These are phyloP conservation scores for Chesias legatella DNA, from an alignment of 2,888 invertebrate genomes.

Conservation along the genomic window DNA sequence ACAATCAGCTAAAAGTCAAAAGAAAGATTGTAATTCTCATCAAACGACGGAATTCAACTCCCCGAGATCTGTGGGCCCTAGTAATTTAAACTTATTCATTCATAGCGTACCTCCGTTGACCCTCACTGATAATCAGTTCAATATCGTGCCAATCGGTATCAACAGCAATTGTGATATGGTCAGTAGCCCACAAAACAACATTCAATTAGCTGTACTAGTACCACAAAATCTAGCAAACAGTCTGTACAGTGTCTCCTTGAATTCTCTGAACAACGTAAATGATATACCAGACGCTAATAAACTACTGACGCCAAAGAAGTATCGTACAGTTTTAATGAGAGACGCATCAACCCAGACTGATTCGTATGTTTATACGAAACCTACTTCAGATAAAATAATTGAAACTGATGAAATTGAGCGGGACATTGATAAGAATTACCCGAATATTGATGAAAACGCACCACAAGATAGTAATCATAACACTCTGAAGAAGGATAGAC, in stretches of 20 bases:
- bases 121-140: constrained; percentile 65
- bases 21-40: constrained; percentile 60
- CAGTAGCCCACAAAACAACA: constrained; percentile 66
- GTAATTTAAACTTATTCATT: constrained; percentile 66
- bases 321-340: constrained; percentile 70
- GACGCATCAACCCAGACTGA: constrained; percentile 88
- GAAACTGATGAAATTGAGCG: constrained; percentile 60
- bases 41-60: constrained; percentile 69
- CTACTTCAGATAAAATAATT: constrained; percentile 50
- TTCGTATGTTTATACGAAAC: constrained; percentile 39
- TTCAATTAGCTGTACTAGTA: constrained; percentile 82
- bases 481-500: constrained; percentile 73
- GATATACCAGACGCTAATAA: constrained; percentile 56
- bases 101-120: constrained; percentile 69
- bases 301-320: constrained; percentile 70
- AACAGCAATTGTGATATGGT: constrained; percentile 60
- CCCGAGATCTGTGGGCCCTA: constrained; percentile 62
- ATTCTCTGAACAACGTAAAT: constrained; percentile 56
- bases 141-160: constrained; percentile 69
- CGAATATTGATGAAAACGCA: constrained; percentile 73
- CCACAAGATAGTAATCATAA: constrained; percentile 72
- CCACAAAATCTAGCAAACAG: constrained; percentile 71
- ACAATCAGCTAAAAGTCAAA: constrained; percentile 63
- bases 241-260: constrained; percentile 67
- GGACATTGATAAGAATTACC: constrained; percentile 76